Conservation (phyloP, 2,113 vertebrate genomes). For the Anthoscopus minutus region DNA sequence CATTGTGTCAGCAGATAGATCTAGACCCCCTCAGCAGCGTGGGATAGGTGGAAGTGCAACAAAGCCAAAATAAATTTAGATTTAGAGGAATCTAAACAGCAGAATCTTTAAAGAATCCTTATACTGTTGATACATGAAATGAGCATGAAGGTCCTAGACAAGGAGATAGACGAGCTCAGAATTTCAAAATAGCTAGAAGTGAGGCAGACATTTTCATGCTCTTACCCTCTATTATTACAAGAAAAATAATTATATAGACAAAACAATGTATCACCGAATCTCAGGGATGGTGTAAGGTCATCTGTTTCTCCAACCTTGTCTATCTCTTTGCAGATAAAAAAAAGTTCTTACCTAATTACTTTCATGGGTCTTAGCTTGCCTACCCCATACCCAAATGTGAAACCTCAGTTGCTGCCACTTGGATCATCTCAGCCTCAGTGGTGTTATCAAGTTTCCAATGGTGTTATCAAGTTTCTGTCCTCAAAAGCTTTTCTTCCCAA, state of each 20-base stretch:
- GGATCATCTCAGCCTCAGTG: not conserved
- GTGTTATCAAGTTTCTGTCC: not conserved
- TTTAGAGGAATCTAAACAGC: not conserved
- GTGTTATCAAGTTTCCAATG: too few relatives aligned
- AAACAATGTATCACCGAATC: not conserved
- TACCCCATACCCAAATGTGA: not conserved
- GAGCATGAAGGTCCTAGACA: accelerated
- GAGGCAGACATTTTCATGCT: not conserved
- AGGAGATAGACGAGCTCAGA: not conserved
- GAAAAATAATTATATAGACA: not conserved
- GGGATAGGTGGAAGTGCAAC: not conserved
- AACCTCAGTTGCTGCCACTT: not conserved
- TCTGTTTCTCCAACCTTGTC: not conserved
- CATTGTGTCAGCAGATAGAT: not conserved
- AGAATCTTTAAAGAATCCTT: not conserved
- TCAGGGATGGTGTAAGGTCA: not conserved
- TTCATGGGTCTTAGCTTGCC: not conserved
- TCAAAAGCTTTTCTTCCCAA: not conserved
- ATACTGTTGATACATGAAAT: not conserved
- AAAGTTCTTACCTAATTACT: not conserved
- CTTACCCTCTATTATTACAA: not conserved
- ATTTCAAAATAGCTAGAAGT: not conserved
- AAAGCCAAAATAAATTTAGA: not conserved
- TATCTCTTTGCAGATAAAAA: not conserved
- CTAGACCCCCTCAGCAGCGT: not conserved